Evolutionary conservation across 2,888 invertebrate genomes (phyloP), one percentile per base, ranked within the genome.

Genomic region (Sesia apiformis): DNA sequence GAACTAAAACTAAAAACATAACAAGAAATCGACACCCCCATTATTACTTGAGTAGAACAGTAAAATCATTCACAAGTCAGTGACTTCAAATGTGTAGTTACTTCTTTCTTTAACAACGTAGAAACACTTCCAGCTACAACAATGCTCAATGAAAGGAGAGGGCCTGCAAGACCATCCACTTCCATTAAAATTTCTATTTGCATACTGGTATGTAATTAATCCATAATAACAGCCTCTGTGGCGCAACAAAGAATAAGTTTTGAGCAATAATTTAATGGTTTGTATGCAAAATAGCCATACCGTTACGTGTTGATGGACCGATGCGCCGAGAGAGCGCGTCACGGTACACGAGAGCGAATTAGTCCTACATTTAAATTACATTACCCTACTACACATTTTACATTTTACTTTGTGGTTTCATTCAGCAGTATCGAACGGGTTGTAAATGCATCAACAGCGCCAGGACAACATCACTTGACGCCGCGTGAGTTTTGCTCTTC

Each of bases 201-300:
- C 87, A 88, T 87, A 84, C 82, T 73, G 78, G 74, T 74, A 77
- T 86, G 77, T 81, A 87, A 89, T 88, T 89, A 89, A 84, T 79
- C 80, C 72, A 75, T 88, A 87, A 89, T 87, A 86, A 81, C 83
- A 81, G 81, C 78, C 81, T 84, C 81, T 76, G 83, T 86, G 81
- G 83, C 73, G 88, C 81, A 88, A 87, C 87, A 85, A 81, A 85
- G 88, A 88, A 87, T 89, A 83, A 86, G 82, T 88, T 88, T 88
- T 86, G 79, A 87, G 87, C 84, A 89, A 87, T 89, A 87, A 89
- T 87, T 84, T 87, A 86, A 89, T 88, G 86, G 87, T 82, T 83
- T 84, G 85, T 88, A 89, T 88, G 88, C 87, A 89, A 89, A 89
- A 88, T 85, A 87, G 84, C 76, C 73, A 68, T 76, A 78, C 87